Evolutionary conservation across 2,113 vertebrate species (phyloP), one percentile per base, ranked within the genome.

Genomic region (Ictidomys tridecemlineatus): DNA sequence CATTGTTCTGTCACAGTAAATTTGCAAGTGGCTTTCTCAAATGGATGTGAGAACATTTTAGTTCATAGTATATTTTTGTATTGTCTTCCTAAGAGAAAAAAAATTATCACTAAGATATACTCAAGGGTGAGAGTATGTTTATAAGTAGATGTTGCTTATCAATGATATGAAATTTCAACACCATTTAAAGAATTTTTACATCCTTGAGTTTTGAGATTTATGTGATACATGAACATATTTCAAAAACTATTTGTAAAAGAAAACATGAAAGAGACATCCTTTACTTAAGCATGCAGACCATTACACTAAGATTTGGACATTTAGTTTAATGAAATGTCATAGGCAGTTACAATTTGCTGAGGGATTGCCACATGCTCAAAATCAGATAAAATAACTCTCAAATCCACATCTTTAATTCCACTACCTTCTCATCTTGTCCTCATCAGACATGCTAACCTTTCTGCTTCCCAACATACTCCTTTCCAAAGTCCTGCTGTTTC

Each of bases 11-110:
- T 22, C 61, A 45, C 22, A 28, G 26, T 30, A 69, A 34, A 76
- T 91, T 87, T 91, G n/a, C 13, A 82, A 91, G 24, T 22, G 91
- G 28, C 26, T 94, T 67, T 94, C 67, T 67, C 26, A n/a, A 80
- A 74, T 91, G 51, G 14, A 26, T 86, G 16, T 58, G 45, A 74
- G n/a, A 72, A 74, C 67, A 10, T 67, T 24, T 61, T 63, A 63
- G 56, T 58, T 24, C 56, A 20, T 58, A 58, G 56, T 22, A 24
- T 58, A 20, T 91, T 94, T 85, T 67, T 48, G 13, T 34, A 80
- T 83, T 69, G 26, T 93, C 37, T 22, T 85, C 77, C 17, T 53
- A 58, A 58, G 30, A 65, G 42, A 58, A 70, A 80, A 80, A 67
- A 58, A 11, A 61, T 0, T 88, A 74, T 86, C 73, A 87, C 34